Percentiles rank a stretch among this genome's conserved stretches.
Evolutionary conservation across 1,140 invertebrate species (phyloP).

Genomic region (Charaxes varanes): DNA sequence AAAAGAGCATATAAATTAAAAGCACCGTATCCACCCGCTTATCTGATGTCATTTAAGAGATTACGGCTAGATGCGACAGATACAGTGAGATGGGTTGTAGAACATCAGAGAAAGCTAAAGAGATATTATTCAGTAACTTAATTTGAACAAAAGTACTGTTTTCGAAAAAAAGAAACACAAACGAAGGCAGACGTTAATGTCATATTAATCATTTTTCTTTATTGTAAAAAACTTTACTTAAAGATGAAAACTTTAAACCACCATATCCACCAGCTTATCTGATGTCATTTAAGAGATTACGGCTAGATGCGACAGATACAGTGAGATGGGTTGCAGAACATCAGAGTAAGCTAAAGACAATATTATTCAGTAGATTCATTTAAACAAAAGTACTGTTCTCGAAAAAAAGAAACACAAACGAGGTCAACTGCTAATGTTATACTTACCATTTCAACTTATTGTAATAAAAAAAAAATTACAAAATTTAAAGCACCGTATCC

Average conservation of each 20-base stretch:
- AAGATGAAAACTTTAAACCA: too few relatives aligned
- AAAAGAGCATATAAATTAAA: too few relatives aligned
- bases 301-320: slow-evolving; percentile 61
- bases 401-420: too few relatives aligned
- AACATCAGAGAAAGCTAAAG: slow-evolving; percentile 53
- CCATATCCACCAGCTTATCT: slow-evolving; percentile 44
- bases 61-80: slow-evolving; percentile 64
- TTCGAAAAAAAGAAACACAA: too few relatives aligned
- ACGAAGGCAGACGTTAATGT: too few relatives aligned
- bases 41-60: slow-evolving; percentile 68
- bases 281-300: slow-evolving; percentile 70
- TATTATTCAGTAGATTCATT: slow-evolving; percentile 66
- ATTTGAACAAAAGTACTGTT: too few relatives aligned
- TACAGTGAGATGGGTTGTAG: slow-evolving; percentile 48
- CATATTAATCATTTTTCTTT: too few relatives aligned
- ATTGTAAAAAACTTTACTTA: too few relatives aligned
- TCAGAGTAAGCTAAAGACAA: slow-evolving; percentile 60
- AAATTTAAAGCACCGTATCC: slow-evolving; percentile 28
- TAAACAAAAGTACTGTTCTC: too few relatives aligned
- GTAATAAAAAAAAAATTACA: too few relatives aligned
- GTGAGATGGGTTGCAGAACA: slow-evolving; percentile 44
- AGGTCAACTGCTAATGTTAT: too few relatives aligned
- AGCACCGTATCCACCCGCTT: slow-evolving; percentile 37
- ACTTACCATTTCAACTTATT: too few relatives aligned
- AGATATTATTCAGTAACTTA: slow-evolving; percentile 68